A percentile compares a stretch with the other conserved stretches of the same genome.
Evolutionary conservation across 1,140 invertebrate species (phyloP).

Genomic region (Macrobrachium nipponense): DNA sequence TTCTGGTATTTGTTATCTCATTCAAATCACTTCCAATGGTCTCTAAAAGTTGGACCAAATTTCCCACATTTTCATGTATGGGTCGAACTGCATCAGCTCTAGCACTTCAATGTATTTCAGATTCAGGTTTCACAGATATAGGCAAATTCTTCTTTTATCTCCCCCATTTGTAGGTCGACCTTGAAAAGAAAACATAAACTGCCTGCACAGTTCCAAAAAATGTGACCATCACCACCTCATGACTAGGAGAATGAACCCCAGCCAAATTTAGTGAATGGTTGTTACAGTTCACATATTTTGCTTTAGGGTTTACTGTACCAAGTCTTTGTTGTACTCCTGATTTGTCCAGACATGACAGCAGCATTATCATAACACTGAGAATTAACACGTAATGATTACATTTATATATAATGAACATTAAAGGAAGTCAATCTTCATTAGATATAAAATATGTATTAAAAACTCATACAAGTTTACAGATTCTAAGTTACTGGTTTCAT

Average conservation of each 20-base stretch:
- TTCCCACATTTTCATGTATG: no score
- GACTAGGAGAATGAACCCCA: conserved; percentile 15
- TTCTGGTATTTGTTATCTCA: no score
- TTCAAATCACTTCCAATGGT: no score
- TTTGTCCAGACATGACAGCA: not conserved
- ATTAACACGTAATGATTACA: no score
- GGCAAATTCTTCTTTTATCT: not conserved
- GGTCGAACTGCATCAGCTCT: conserved; percentile 19
- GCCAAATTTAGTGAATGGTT: conserved; percentile 7
- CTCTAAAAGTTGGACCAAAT: no score
- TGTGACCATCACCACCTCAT: not conserved
- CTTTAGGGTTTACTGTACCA: conserved; percentile 8
- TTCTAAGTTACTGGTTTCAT: no score
- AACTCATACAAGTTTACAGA: no score
- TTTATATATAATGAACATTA: no score
- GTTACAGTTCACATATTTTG: conserved; percentile 6
- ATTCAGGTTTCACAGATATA: no score
- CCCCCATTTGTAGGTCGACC: not conserved
- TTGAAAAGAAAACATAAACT: not conserved
- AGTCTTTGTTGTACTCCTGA: conserved; percentile 11
- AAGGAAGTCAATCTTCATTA: no score
- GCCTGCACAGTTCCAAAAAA: no score
- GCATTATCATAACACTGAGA: conserved; percentile 23
- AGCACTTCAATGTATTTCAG: not conserved
- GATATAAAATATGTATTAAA: no score